A percentile compares a stretch with the other conserved stretches of the same genome.
Conservation (phyloP, 1,140 invertebrate species). For the Calliopsis andreniformis region DNA sequence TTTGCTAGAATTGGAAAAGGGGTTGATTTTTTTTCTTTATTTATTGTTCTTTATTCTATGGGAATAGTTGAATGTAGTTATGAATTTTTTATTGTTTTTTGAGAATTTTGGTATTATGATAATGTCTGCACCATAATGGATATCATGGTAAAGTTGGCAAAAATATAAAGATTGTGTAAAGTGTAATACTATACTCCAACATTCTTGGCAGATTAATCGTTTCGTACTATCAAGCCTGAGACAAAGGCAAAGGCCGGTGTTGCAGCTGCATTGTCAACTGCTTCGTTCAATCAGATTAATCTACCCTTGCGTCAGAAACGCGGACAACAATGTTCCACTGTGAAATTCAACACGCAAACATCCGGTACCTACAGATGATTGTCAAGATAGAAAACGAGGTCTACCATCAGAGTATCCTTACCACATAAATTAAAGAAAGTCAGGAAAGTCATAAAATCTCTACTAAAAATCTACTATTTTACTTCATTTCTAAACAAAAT, state of each 20-base stretch:
- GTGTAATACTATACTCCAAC: conserved; percentile 1
- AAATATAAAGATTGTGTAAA: background rate
- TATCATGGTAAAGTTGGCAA: background rate
- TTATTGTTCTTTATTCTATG: too few species aligned
- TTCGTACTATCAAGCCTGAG: background rate
- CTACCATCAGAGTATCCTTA: background rate
- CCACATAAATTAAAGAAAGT: background rate
- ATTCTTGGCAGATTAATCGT: conserved; percentile 9
- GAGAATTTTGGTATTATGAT: background rate
- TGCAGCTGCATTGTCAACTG: conserved; percentile 25
- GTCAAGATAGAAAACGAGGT: background rate
- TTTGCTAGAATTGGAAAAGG: too few species aligned
- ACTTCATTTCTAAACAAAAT: too few species aligned
- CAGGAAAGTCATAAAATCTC: too few species aligned
- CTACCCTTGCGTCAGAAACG: conserved; percentile 13
- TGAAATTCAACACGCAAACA: conserved; percentile 28
- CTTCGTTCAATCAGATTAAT: conserved; percentile 34
- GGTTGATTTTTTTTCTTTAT: too few species aligned
- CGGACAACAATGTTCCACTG: conserved; percentile 21
- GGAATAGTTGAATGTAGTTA: too few species aligned
- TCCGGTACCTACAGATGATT: conserved; percentile 20
- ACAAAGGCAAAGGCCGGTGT: background rate
- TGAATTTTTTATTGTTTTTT: background rate
- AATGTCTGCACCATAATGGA: too few species aligned
- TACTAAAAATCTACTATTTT: too few species aligned